A percentile compares a stretch with the other conserved stretches of the same genome.
Evolutionary conservation across 2,888 invertebrate species (phyloP).

Genomic region (Anoplius nigerrimus): DNA sequence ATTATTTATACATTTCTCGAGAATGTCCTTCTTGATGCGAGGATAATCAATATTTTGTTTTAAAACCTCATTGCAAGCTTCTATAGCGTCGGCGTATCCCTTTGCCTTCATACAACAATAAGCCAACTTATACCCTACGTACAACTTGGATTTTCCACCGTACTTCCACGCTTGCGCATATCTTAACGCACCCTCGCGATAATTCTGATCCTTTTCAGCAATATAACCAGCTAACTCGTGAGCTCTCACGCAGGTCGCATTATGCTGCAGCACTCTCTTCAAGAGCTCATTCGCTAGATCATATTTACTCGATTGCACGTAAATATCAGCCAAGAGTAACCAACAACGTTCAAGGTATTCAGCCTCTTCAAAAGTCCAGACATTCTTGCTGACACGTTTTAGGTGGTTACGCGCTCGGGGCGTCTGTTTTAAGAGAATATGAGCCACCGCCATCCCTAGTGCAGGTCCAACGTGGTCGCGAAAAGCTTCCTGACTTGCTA

Average conservation of each 20-base stretch:
- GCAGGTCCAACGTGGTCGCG: constrained; percentile 91
- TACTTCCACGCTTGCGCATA: constrained; percentile 93
- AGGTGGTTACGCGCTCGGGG: constrained; percentile 95
- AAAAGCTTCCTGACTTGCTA: constrained; percentile 84
- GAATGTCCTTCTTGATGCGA: constrained; percentile 92
- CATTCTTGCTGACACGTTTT: constrained; percentile 89
- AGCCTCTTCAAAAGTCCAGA: constrained; percentile 96
- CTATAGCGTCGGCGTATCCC: constrained; percentile 92
- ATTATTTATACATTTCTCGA: constrained; percentile 91
- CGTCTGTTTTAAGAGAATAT: constrained; percentile 91
- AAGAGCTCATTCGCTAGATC: constrained; percentile 92
- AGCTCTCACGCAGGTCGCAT: constrained; percentile 92
- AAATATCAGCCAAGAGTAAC: constrained; percentile 94
- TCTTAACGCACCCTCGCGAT: constrained; percentile 87
- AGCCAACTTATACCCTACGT: constrained; percentile 94
- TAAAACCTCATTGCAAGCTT: constrained; percentile 90
- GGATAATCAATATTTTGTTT: constrained; percentile 91
- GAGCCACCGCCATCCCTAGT: constrained; percentile 89
- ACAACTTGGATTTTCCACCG: constrained; percentile 87
- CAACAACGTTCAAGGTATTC: constrained; percentile 97
- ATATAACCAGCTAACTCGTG: constrained; percentile 92
- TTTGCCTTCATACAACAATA: constrained; percentile 94
- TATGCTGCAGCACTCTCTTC: constrained; percentile 85
- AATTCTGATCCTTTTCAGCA: constrained; percentile 94
- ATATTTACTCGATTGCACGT: constrained; percentile 87